Evolutionary conservation across 2,113 vertebrate species (phyloP).

Genomic region (Guaruba guarouba): DNA sequence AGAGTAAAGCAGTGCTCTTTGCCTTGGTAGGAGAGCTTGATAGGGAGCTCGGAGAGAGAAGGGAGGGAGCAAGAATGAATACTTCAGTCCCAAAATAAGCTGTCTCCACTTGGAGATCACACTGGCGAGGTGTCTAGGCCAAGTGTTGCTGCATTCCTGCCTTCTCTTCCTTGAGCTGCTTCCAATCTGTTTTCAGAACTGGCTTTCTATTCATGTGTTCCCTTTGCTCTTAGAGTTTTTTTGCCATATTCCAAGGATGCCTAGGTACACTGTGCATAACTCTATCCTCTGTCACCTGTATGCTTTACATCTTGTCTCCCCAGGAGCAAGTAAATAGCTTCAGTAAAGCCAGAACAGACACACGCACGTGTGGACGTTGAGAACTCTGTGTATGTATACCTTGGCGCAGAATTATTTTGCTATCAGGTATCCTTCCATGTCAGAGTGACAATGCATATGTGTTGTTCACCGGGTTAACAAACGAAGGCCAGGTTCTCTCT

Average conservation of each 20-base stretch:
- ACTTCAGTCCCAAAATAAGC: background rate
- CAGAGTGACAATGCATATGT: background rate
- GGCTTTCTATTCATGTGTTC: background rate
- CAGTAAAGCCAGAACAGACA: background rate
- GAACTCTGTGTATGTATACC: background rate
- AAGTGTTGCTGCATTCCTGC: background rate
- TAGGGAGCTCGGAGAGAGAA: background rate
- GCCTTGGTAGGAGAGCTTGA: background rate
- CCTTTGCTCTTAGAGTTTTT: background rate
- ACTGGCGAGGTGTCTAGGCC: background rate
- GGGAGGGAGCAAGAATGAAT: background rate
- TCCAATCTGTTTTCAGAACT: background rate
- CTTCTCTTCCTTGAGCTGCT: background rate
- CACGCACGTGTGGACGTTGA: accelerated
- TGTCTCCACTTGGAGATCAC: background rate
- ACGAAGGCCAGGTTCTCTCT: background rate
- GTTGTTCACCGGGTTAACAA: background rate
- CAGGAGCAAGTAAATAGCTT: background rate
- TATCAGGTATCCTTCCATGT: background rate
- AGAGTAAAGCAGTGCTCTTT: background rate
- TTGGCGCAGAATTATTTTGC: background rate
- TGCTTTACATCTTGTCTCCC: background rate
- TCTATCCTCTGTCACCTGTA: background rate
- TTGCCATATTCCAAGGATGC: background rate
- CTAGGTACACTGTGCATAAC: background rate